These are phyloP conservation scores for Epinephelus lanceolatus DNA, from an alignment of 2,113 vertebrate species.

Conservation along the genomic window DNA sequence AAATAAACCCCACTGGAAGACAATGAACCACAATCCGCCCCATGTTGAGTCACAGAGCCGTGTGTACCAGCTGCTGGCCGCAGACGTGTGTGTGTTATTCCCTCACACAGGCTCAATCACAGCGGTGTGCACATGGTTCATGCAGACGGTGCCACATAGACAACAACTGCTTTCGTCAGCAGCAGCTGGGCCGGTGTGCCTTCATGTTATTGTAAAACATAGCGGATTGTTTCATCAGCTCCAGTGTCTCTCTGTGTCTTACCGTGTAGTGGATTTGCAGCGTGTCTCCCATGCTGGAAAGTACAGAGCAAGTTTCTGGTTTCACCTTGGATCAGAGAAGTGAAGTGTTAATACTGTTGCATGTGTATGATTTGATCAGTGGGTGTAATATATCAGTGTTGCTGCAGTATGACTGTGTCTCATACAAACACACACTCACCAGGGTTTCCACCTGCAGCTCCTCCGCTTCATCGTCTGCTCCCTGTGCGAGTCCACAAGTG, in stretches of 20 bases:
- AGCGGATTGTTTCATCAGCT: background rate
- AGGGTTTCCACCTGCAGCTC: slow-evolving; percentile 84
- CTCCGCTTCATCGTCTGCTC: slow-evolving; percentile 57
- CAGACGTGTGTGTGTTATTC: background rate
- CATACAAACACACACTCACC: slow-evolving; percentile 72
- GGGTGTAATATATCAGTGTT: too few relatives aligned
- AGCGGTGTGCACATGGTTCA: slow-evolving; percentile 16
- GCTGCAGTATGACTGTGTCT: slow-evolving; percentile 8
- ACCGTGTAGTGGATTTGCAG: slow-evolving; percentile 96
- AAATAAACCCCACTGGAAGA: background rate
- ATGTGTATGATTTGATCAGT: background rate
- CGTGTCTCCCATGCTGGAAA: slow-evolving; percentile 90
- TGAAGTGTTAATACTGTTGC: slow-evolving; percentile 28
- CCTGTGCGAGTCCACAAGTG: slow-evolving; percentile 57
- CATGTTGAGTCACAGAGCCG: background rate
- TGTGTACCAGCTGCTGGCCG: background rate
- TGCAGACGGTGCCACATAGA: slow-evolving; percentile 71
- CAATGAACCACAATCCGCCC: background rate
- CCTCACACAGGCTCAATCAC: background rate
- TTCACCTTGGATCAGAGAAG: slow-evolving; percentile 76
- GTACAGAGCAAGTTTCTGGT: slow-evolving; percentile 87
- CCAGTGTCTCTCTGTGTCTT: slow-evolving; percentile 53
- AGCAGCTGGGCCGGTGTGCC: slow-evolving; percentile 31
- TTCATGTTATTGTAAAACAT: background rate
- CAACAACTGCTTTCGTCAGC: slow-evolving; percentile 51